Conservation (phyloP, 2,113 vertebrate species). For the Chinchilla lanigera region DNA sequence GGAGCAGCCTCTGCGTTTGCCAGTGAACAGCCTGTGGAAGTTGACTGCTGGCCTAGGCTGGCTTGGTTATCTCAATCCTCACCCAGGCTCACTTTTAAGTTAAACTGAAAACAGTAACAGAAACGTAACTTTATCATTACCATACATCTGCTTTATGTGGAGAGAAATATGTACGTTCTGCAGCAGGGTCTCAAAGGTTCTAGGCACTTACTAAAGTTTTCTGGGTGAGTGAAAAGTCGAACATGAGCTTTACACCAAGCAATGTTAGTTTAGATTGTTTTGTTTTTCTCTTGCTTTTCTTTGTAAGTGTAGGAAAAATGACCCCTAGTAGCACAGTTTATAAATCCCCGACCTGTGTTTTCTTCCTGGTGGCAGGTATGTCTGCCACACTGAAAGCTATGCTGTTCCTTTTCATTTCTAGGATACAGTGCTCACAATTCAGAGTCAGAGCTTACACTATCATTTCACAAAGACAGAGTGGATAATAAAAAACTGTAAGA, state of each 20-base stretch:
- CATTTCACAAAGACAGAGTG: not conserved
- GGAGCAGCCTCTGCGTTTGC: not conserved
- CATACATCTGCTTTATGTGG: not conserved
- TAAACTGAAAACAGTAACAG: not conserved
- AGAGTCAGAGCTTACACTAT: not conserved
- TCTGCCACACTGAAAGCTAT: not conserved
- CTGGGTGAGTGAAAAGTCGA: not conserved
- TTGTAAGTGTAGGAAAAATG: constrained; percentile 8
- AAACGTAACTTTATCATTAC: not conserved
- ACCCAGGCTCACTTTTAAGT: not conserved
- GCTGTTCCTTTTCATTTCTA: not conserved
- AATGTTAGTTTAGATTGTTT: not conserved
- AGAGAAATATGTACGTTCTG: not conserved
- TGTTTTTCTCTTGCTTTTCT: not conserved
- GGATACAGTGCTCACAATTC: not conserved
- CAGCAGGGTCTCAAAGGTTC: not conserved
- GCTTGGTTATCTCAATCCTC: not conserved
- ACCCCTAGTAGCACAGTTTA: not conserved
- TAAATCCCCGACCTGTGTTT: not conserved
- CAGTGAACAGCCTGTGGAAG: not conserved
- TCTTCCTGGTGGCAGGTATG: not conserved
- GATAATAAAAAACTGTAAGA: not conserved
- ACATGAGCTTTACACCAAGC: not conserved
- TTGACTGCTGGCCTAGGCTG: not conserved
- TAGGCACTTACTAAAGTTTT: not conserved